Evolutionary conservation across 2,797 vertebrate genomes (phyloP).

Genomic region (Nannoperca obscura): DNA sequence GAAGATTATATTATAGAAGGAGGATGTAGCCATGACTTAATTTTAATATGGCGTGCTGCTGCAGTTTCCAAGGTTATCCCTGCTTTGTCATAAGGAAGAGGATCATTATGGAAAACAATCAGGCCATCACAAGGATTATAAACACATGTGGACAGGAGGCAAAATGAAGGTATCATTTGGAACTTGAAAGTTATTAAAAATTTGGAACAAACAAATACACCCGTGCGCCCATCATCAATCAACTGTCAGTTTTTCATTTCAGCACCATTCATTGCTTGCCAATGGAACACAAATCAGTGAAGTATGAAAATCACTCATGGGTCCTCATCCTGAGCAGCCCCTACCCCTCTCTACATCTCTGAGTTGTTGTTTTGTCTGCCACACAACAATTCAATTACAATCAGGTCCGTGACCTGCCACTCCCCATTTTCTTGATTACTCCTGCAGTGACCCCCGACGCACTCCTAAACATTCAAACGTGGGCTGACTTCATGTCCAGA

Average conservation of each 20-base stretch:
- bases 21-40: slow-evolving; percentile 52
- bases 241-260: slow-evolving; percentile 1
- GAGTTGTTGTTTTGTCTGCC: slow-evolving; percentile 29
- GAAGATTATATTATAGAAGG: slow-evolving; percentile 32
- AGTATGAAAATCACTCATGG: background rate
- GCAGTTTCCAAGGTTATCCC: slow-evolving; percentile 41
- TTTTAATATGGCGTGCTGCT: slow-evolving; percentile 32
- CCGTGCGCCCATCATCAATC: background rate
- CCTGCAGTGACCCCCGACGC: slow-evolving; percentile 43
- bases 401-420: slow-evolving; percentile 48
- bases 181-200: slow-evolving; percentile 15
- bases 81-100: slow-evolving; percentile 40
- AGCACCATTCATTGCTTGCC: background rate
- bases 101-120: slow-evolving; percentile 48
- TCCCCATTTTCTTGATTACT: slow-evolving; percentile 68
- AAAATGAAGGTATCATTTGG: slow-evolving; percentile 9
- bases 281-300: slow-evolving; percentile 6
- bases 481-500: slow-evolving; percentile 57
- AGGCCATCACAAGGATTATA: slow-evolving; percentile 55
- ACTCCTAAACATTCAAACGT: slow-evolving; percentile 38
- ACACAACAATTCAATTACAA: slow-evolving; percentile 60
- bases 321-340: background rate
- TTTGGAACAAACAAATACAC: slow-evolving; percentile 18
- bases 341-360: slow-evolving; percentile 11
- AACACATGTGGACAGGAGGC: slow-evolving; percentile 55